phyloP scores from a whole-genome alignment of 2,888 invertebrate species.

The Eupithecia vulgata region DNA sequence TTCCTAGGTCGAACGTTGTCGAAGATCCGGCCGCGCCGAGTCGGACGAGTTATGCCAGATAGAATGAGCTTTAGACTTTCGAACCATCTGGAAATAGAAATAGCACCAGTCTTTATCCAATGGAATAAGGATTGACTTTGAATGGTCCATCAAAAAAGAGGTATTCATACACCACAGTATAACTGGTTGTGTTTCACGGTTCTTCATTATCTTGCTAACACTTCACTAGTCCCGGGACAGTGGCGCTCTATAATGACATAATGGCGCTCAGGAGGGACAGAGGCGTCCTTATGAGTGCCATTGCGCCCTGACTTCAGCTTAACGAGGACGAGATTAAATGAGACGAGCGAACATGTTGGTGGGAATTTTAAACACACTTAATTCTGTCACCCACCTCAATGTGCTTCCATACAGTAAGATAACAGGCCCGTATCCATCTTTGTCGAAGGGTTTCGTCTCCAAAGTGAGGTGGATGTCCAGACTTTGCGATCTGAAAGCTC shows the following conservation, averaged over 20 bases:
- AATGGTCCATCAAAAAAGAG: not conserved
- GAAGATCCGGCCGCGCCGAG: conserved; percentile 95
- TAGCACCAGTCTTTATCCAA: not conserved
- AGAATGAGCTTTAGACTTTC: conserved; percentile 97
- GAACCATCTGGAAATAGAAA: conserved; percentile 87
- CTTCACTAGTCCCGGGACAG: no score
- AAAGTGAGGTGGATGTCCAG: conserved; percentile 73
- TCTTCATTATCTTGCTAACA: no score
- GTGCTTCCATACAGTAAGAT: conserved; percentile 96
- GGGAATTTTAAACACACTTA: not conserved
- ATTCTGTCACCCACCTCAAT: conserved; percentile 80
- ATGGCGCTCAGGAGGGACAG: no score
- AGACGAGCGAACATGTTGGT: not conserved
- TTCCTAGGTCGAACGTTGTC: conserved; percentile 92
- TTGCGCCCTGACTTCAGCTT: not conserved
- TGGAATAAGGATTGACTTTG: no score
- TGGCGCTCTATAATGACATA: no score
- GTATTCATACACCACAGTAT: not conserved
- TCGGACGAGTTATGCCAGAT: conserved; percentile 96
- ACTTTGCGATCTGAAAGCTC: conserved; percentile 91
- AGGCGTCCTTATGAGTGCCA: no score
- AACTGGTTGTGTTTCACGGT: not conserved
- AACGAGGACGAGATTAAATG: not conserved
- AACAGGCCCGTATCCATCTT: conserved; percentile 87
- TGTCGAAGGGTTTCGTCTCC: conserved; percentile 78